Percentiles rank a stretch among this genome's conserved stretches.
phyloP scores from a whole-genome alignment of 1,140 invertebrate genomes.

The Psix sp. region DNA sequence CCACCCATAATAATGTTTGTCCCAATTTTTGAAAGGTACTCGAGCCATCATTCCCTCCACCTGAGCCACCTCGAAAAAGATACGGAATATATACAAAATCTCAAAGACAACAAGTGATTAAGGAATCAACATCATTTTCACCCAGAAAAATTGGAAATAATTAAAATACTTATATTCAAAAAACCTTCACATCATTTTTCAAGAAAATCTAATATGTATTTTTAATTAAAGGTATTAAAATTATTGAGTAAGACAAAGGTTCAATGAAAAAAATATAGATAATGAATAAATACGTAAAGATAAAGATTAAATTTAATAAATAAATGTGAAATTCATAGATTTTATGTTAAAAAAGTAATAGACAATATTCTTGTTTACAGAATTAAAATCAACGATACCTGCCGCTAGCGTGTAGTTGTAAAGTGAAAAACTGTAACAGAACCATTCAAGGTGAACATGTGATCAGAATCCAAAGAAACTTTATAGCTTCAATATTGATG shows the following conservation, averaged over 20 bases:
- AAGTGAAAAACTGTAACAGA: conserved; percentile 32
- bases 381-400: conserved; percentile 2
- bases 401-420: conserved; percentile 5
- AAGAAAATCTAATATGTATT: background rate
- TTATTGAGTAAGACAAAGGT: too few relatives aligned
- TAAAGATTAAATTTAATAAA: too few relatives aligned
- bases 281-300: too few relatives aligned
- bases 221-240: background rate
- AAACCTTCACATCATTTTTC: background rate
- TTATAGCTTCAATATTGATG: background rate
- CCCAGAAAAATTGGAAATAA: conserved; percentile 17
- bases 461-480: conserved; percentile 17
- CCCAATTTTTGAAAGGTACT: conserved; percentile 52
- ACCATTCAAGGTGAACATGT: conserved; percentile 38
- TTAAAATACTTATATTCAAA: conserved; percentile 5
- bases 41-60: conserved; percentile 48
- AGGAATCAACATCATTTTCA: conserved; percentile 18
- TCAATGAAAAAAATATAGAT: too few relatives aligned
- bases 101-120: conserved; percentile 13
- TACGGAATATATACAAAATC: conserved; percentile 37
- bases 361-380: too few relatives aligned
- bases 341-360: background rate
- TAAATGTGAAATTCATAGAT: too few relatives aligned
- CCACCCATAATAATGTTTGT: conserved; percentile 50
- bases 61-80: conserved; percentile 36